Conservation (phyloP, 2,888 invertebrate genomes). For the Hirudinaria manillensis region DNA sequence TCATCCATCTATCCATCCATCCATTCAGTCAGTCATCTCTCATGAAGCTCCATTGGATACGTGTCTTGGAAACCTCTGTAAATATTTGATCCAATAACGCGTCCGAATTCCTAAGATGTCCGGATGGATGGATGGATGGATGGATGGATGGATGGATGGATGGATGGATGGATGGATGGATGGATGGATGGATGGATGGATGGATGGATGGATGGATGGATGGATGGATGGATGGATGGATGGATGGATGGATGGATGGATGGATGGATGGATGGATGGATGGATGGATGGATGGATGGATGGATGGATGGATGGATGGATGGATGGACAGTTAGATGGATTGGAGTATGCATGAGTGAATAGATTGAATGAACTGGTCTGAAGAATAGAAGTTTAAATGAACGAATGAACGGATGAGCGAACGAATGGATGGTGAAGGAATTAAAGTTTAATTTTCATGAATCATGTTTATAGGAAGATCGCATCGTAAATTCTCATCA, state of each 20-base stretch:
- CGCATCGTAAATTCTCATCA: background rate
- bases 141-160: background rate
- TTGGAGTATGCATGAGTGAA: background rate
- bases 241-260: background rate
- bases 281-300: background rate
- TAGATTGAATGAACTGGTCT: background rate
- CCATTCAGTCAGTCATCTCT: background rate
- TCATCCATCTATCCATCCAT: background rate
- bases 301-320: too few relatives aligned
- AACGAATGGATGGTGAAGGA: background rate
- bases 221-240: background rate
- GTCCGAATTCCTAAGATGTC: too few relatives aligned
- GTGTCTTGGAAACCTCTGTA: too few relatives aligned
- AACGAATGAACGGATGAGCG: background rate
- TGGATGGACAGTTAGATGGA: background rate
- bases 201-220: constrained; percentile 1
- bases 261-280: background rate
- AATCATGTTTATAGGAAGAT: too few relatives aligned
- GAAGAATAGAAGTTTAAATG: background rate
- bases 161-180: constrained; percentile 12
- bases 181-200: constrained; percentile 1
- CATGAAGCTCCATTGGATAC: too few relatives aligned
- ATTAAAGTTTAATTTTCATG: too few relatives aligned
- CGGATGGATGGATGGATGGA: too few relatives aligned
- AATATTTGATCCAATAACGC: too few relatives aligned